A percentile compares a stretch with the other conserved stretches of the same genome.
phyloP scores from a whole-genome alignment of 2,888 invertebrate genomes.

The Metopia argyrocephala region DNA sequence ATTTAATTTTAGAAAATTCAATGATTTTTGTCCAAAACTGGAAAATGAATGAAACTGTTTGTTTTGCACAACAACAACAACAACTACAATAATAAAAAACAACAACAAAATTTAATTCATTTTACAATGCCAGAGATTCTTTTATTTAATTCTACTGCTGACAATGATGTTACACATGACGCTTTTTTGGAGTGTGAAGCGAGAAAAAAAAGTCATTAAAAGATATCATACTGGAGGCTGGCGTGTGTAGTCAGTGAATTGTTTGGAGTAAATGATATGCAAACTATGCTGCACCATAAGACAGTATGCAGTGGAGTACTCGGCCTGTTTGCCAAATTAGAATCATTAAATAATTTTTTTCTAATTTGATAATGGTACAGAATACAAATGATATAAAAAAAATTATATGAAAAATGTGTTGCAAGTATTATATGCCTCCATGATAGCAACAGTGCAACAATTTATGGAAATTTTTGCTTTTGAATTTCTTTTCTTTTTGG shows the following conservation, averaged over 20 bases:
- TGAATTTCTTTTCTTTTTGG: background rate
- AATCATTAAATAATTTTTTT: slow-evolving; percentile 58
- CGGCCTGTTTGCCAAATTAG: slow-evolving; percentile 58
- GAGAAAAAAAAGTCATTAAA: slow-evolving; percentile 57
- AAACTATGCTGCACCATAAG: background rate
- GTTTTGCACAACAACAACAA: slow-evolving; percentile 25
- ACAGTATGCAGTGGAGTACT: background rate
- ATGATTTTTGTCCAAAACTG: slow-evolving; percentile 31
- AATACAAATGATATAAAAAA: too few relatives aligned
- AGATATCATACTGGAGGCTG: slow-evolving; percentile 15
- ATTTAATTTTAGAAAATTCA: slow-evolving; percentile 12
- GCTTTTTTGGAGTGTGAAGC: slow-evolving; percentile 52
- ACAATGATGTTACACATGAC: slow-evolving; percentile 35
- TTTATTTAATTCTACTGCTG: background rate
- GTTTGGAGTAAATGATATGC: background rate
- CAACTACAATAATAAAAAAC: background rate
- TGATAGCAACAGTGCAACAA: background rate
- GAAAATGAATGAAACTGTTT: slow-evolving; percentile 63
- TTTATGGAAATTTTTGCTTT: background rate
- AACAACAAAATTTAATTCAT: slow-evolving; percentile 17
- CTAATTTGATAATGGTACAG: slow-evolving; percentile 55
- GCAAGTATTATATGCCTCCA: slow-evolving; percentile 35
- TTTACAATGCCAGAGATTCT: slow-evolving; percentile 38
- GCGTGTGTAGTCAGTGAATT: slow-evolving; percentile 35
- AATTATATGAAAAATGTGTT: slow-evolving; percentile 55